Base-by-base conservation (phyloP, 2,888 invertebrate genomes). In the Acrocera orbiculus region DNA sequence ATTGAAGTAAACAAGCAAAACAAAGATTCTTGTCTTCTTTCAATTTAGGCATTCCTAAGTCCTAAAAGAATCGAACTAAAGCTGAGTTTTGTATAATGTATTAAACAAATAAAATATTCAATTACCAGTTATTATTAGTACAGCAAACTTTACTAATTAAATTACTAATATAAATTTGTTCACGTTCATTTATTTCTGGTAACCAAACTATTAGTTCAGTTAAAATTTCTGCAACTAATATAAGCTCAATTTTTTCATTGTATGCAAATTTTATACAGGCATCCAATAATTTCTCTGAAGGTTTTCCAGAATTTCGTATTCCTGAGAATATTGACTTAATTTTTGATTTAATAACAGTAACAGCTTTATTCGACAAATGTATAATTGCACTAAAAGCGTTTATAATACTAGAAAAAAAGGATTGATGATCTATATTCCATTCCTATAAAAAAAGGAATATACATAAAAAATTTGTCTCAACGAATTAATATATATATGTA, bases 191-290 rank as follows among this genome's bases (percentile, higher is more conserved):
- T 17, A 65, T 59, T 30, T 59, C 56, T 0, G 65, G 64, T 41
- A 69, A 45, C 67, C 67, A 68, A 40, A 61, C 53, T 27, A 69
- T 51, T 36, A 70, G 45, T 44, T 63, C 56, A 17, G 62, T 46
- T 25, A 66, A 56, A n/a, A 64, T 62, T 43, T 66, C 63, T 0
- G 63, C 57, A 45, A 68, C 46, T 40, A 60, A 48, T 19, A 57
- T 39, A 17, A 47, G 16, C 7, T 46, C 45, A 11, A 37, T 40
- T 25, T 45, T 45, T 5, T 51, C 51, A 44, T 59, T 52, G 43
- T 53, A 62, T 14, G 67, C 65, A 53, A 69, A 47, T 39, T 53
- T 51, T 32, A 68, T 56, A 22, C 66, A 55, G 16, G 61, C 53
- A 26, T 61, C 54, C 5, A 69, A 44, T 8, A 69, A 44, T 13